phyloP scores from a whole-genome alignment of 2,888 invertebrate species.

The Cantharis nigra region DNA sequence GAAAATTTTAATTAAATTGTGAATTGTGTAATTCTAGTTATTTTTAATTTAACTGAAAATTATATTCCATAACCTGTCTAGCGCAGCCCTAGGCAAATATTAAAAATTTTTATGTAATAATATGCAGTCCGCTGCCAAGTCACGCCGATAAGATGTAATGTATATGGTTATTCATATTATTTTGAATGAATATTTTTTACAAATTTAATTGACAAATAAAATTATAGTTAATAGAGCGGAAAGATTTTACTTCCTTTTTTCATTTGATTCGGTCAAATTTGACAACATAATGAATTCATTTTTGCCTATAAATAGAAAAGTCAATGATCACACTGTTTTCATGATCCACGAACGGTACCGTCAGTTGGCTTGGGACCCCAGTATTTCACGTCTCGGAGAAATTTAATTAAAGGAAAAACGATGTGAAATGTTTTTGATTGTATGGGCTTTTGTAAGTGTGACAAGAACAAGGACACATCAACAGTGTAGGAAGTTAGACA shows the following conservation, averaged over 20 bases:
- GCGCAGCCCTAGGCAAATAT: neutral
- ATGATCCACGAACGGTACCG: neutral
- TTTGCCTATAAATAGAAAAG: neutral
- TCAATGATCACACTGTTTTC: neutral
- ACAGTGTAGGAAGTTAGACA: neutral
- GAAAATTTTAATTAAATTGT: slow-evolving; percentile 9
- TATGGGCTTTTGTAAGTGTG: neutral
- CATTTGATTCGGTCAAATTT: neutral
- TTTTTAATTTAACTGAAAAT: neutral
- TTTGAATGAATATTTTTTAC: neutral
- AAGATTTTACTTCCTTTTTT: neutral
- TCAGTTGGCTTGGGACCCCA: neutral
- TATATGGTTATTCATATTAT: neutral
- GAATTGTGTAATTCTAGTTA: slow-evolving; percentile 5
- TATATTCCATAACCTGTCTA: neutral
- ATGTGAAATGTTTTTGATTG: neutral
- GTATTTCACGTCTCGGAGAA: neutral
- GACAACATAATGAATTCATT: neutral
- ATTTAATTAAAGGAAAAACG: neutral
- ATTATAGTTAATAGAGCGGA: neutral
- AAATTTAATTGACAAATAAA: neutral
- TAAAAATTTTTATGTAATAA: neutral
- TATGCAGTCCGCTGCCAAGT: neutral
- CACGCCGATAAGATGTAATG: neutral
- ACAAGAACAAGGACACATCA: neutral